These are phyloP conservation scores for Anguilla obscura DNA, from an alignment of 2,797 vertebrate genomes.

Conservation along the genomic window DNA sequence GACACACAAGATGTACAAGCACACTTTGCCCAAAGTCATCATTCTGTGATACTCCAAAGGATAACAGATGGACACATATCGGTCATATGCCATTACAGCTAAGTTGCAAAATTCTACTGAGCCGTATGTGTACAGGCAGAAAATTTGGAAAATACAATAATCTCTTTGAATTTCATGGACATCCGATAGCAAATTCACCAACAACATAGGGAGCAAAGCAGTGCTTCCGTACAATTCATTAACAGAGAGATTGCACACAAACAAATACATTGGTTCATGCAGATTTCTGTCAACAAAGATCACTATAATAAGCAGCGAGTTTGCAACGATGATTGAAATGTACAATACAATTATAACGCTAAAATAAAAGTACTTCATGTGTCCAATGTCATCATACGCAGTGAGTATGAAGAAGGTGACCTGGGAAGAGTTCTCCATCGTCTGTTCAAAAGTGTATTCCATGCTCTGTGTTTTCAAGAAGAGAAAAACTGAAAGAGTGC, in stretches of 20 bases:
- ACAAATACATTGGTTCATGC: conserved; percentile 38
- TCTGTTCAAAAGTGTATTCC: neutral
- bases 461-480: neutral
- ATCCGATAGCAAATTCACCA: conserved; percentile 37
- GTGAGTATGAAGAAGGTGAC: conserved; percentile 8
- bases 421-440: conserved; percentile 28
- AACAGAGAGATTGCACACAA: conserved; percentile 35
- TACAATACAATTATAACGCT: conserved; percentile 10
- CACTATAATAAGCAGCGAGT: conserved; percentile 26
- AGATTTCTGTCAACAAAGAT: conserved; percentile 28
- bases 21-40: conserved; percentile 43
- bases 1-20: neutral
- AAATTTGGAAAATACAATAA: conserved; percentile 58
- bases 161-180: conserved; percentile 31
- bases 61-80: conserved; percentile 63
- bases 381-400: conserved; percentile 21
- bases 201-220: conserved; percentile 25
- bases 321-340: conserved; percentile 14
- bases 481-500: neutral
- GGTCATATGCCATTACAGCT: conserved; percentile 67
- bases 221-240: conserved; percentile 40
- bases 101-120: conserved; percentile 57
- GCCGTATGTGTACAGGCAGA: conserved; percentile 57
- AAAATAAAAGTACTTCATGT: conserved; percentile 30
- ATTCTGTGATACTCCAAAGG: conserved; percentile 63